Conservation (phyloP, 2,888 invertebrate species). For the Tineola bisselliella region DNA sequence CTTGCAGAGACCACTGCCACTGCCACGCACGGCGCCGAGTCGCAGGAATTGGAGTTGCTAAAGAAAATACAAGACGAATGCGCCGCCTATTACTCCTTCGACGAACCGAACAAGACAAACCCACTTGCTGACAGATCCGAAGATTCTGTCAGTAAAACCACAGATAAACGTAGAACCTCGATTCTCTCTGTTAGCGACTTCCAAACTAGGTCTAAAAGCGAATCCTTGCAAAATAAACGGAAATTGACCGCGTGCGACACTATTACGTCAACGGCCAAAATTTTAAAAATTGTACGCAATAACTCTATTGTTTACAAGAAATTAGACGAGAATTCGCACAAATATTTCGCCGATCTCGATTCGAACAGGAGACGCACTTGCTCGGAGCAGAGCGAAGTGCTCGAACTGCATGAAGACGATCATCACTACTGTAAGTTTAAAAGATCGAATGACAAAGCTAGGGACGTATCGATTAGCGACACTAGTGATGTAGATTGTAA, state of each 20-base stretch:
- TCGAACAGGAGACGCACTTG: conserved; percentile 46
- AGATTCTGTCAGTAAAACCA: conserved; percentile 51
- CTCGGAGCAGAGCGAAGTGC: conserved; percentile 46
- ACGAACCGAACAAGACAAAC: conserved; percentile 39
- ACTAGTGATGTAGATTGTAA: conserved; percentile 26
- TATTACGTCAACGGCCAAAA: conserved; percentile 49
- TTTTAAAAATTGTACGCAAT: conserved; percentile 55
- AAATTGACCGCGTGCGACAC: conserved; percentile 53
- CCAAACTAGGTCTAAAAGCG: conserved; percentile 42
- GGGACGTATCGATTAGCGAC: conserved; percentile 14
- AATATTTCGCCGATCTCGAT: conserved; percentile 16
- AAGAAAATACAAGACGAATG: conserved; percentile 77
- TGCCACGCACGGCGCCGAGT: conserved; percentile 77
- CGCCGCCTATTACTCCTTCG: conserved; percentile 77
- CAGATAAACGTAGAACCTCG: conserved; percentile 23
- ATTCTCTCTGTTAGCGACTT: conserved; percentile 64
- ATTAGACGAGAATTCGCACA: conserved; percentile 32
- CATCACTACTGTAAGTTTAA: conserved; percentile 56
- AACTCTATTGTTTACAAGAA: conserved; percentile 59
- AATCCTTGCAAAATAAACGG: conserved; percentile 39
- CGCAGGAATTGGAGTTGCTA: conserved; percentile 73
- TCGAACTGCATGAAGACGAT: conserved; percentile 44
- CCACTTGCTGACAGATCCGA: conserved; percentile 46
- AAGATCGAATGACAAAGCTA: conserved; percentile 38
- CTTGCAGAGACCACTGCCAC: conserved; percentile 73